These are phyloP conservation scores for Aphidius colemani DNA, from an alignment of 2,888 invertebrate genomes.

Conservation along the genomic window DNA sequence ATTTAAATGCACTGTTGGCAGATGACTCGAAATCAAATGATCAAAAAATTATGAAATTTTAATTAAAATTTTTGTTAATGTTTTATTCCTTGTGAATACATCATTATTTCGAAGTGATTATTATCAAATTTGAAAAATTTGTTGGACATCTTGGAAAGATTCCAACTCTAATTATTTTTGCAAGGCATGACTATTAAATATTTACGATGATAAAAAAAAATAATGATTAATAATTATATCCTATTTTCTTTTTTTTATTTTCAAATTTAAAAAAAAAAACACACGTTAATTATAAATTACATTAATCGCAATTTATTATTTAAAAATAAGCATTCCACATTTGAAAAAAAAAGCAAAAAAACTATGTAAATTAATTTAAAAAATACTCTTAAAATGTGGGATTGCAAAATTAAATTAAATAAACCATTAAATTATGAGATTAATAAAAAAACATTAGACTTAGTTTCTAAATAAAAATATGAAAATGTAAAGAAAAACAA, in stretches of 20 bases:
- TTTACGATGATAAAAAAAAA: conserved; percentile 1
- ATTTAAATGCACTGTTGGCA: conserved; percentile 52
- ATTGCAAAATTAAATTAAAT: too few species aligned
- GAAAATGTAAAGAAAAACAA: background rate
- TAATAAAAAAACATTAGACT: background rate
- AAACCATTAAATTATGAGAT: too few species aligned
- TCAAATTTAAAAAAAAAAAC: background rate
- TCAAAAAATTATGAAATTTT: conserved; percentile 41
- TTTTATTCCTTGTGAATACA: conserved; percentile 26
- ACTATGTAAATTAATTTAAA: too few species aligned
- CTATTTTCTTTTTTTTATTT: conserved; percentile 6
- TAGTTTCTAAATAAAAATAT: background rate
- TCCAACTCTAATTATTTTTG: conserved; percentile 33
- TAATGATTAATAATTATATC: background rate
- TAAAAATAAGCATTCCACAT: background rate
- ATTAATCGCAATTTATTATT: background rate
- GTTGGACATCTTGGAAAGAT: conserved; percentile 52
- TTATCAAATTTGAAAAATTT: conserved; percentile 30
- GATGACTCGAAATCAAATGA: conserved; percentile 46
- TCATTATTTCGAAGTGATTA: conserved; percentile 33
- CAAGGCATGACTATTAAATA: conserved; percentile 20
- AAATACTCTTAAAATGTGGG: too few species aligned
- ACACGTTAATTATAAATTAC: background rate
- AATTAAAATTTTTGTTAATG: conserved; percentile 29
- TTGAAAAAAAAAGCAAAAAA: too few species aligned